Evolutionary conservation across 1,140 invertebrate genomes (phyloP), one percentile per base, ranked within the genome.

Genomic region (Eurosta solidaginis): DNA sequence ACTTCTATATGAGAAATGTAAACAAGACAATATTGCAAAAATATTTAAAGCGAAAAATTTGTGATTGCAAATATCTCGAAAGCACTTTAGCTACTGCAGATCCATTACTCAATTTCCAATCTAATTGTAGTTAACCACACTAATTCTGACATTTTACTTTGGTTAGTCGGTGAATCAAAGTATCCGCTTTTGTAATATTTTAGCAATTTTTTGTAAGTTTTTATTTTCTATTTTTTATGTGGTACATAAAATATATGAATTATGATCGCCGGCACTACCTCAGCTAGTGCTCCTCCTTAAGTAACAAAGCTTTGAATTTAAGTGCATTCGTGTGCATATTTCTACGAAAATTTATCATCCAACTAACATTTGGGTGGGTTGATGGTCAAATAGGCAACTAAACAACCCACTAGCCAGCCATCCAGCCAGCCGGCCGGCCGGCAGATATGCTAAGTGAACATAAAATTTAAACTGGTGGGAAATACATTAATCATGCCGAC

Each of bases 121-220:
- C 59, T 68, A 68, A 68, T 68, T 68, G 33, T 33, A 20, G n/a
- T 40, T 68, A 68, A 68, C 36, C 22, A 42, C 59, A 42, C 36
- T 40, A 68, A 68, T 68, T 68, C 33, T 22, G 59, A 68, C 59
- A 68, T 33, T 29, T 68, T 22, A 40, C 59, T 40, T 40, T n/a
- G 6, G n/a, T n/a, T 40, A 7, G 22, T n/a, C 33, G 6, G 17
- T 14, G 1, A n/a, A 22, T 33, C 59, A 68, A 68, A 42, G 17
- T 7, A 14, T 40, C n/a, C 33, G 33, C 59, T 10, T n/a, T 40
- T 9, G 59, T 33, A 68, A 68, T 68, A 68, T 40, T 68, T 68
- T 17, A 68, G 6, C 33, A 10, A n/a, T 42, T 68, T 17, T 6
- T 49, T n/a, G n/a, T n/a, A n/a, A n/a, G n/a, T n/a, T n/a, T n/a